A percentile compares a stretch with the other conserved stretches of the same genome.
Conservation (phyloP, 53 echinoderm and acorn worm genomes). For the Stichopus horrens region DNA sequence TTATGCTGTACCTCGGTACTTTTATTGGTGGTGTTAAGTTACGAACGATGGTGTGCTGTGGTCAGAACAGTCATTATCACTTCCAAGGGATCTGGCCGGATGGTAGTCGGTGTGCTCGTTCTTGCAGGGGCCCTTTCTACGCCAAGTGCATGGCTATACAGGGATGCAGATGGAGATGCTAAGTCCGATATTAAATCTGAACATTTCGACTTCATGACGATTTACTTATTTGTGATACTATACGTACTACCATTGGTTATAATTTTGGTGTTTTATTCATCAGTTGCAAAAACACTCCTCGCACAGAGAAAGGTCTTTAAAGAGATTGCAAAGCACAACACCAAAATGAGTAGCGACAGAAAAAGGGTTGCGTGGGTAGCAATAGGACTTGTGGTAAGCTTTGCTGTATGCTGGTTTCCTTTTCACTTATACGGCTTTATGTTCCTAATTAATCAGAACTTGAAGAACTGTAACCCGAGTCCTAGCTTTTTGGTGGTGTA, state of each 20-base stretch:
- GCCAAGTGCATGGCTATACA: background rate
- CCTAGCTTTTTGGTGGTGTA: background rate
- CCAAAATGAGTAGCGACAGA: background rate
- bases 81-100: background rate
- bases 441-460: too few species aligned
- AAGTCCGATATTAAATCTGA: background rate
- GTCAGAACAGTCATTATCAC: background rate
- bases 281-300: background rate
- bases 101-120: background rate
- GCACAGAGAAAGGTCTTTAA: background rate
- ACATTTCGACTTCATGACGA: background rate
- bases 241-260: background rate
- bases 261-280: background rate
- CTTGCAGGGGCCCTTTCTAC: background rate
- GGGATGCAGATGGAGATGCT: background rate
- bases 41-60: constrained; percentile 27
- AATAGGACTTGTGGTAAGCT: background rate
- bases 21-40: constrained; percentile 13
- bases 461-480: too few species aligned
- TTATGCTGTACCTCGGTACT: background rate
- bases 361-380: constrained; percentile 11
- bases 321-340: background rate
- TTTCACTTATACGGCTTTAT: background rate
- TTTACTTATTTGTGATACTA: background rate
- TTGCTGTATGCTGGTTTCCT: constrained; percentile 28